phyloP scores from a whole-genome alignment of 2,888 invertebrate genomes.

The Diogma glabrata region DNA sequence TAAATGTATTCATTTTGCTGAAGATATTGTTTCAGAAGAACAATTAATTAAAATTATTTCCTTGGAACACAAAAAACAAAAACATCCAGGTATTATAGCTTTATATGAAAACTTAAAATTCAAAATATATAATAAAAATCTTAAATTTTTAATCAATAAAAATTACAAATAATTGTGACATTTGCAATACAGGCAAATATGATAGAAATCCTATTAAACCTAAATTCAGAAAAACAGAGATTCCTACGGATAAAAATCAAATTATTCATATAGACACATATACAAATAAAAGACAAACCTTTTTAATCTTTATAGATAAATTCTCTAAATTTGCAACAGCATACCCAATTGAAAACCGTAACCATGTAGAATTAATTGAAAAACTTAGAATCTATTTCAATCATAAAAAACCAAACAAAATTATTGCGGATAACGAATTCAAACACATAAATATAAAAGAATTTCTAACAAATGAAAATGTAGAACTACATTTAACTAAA shows the following conservation, averaged over 20 bases:
- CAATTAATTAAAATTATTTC: constrained; percentile 1
- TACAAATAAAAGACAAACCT: constrained; percentile 1
- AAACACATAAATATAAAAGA: neutral
- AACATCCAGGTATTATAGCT: neutral
- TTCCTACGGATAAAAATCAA: neutral
- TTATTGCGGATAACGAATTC: constrained; percentile 7
- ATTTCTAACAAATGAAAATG: neutral
- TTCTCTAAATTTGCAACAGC: constrained; percentile 10
- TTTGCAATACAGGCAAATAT: neutral
- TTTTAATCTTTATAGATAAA: constrained; percentile 9
- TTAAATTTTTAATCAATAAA: neutral
- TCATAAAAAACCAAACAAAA: constrained; percentile 6
- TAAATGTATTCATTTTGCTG: neutral
- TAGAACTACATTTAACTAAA: neutral
- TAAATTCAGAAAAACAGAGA: neutral
- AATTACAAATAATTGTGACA: neutral
- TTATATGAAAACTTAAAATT: constrained; percentile 1
- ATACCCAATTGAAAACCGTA: constrained; percentile 4
- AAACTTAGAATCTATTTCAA: constrained; percentile 2
- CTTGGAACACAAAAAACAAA: neutral
- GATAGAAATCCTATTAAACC: constrained; percentile 3
- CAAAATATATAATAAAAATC: neutral
- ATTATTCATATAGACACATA: constrained; percentile 9
- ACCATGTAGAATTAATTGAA: constrained; percentile 7
- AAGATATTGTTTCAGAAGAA: neutral